Base-by-base conservation (phyloP, 2,797 vertebrate genomes). In the Typhlichthys subterraneus region DNA sequence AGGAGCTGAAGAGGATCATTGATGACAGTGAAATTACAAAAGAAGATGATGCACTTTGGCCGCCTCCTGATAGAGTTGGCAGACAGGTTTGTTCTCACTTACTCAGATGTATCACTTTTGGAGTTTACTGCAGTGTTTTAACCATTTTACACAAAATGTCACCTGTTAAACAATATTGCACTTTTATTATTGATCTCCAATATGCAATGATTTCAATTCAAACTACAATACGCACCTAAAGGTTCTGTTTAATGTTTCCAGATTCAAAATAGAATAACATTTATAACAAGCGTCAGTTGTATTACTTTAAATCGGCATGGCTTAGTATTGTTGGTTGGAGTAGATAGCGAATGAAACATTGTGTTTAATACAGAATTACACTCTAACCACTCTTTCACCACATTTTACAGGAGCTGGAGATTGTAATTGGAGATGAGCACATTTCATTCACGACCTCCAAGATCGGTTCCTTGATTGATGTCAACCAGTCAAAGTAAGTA, bases 11-110 rank as follows among this genome's bases (percentile, higher is more conserved):
- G 76, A 94, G 98, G 61, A 98, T 99, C 73, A 99, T 99, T 2
- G 98, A 99, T 0, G 98, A 99, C 89, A 99, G 98, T 67, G 98
- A 99, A 88, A 97, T 99, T 83, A 99, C 98, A n/a, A 99, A 99
- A 83, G 98, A 99, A 81, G 98, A 99, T 0, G 98, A 99, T 67
- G 96, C 98, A 0, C 77, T 99, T 29, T 99, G 98, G 98, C 98
- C 97, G 0, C 96, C 98, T 12, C 98, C 98, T 0, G 98, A 99
- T 79, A 91, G 98, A 86, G 98, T 99, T 1, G 98, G 98, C 58
- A 91, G 97, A 71, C 98, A 99, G 95, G 98, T 99, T n/a, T 65
- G 13, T 1, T 56, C 29, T 11, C 38, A 19, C 4, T 4, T 29
- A 29, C 23, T 29, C 23, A 4, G 23, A 4, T 29, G 23, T 29